Base-by-base conservation (phyloP, 2,888 invertebrate genomes). In the Onthophagus sagittarius region DNA sequence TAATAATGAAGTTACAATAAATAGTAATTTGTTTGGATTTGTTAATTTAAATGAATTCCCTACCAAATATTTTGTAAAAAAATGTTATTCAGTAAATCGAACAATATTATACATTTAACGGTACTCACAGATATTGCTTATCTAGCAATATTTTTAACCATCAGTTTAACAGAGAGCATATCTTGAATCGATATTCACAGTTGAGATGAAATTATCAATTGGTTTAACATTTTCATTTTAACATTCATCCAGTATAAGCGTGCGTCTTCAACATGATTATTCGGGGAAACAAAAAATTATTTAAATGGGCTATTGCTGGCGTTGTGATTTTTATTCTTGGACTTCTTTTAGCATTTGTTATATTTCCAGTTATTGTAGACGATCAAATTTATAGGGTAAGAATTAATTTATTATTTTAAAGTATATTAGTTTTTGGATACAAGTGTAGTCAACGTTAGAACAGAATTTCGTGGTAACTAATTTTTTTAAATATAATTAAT, bases 311-410 rank as follows among this genome's bases (percentile, higher is more conserved):
- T n/a, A n/a, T 67, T 5, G 23, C 67, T 67, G 67, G 67, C 5
- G 7, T 13, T 4, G 67, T 67, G 67, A 23, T 67, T 32, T 23
- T 67, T 5, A 11, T 67, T 23, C 15, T 67, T 31, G 67, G 67
- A 4, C 67, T 67, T 67, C 2, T 67, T 67, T 67, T 67, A 32
- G 67, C 67, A 23, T 67, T 67, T n/a, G 67, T 31, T 31, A 23
- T 23, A 6, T 67, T 67, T 32, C 67, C 67, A 67, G 7, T 23
- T 7, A 23, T 67, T 23, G 23, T 67, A n/a, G 7, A 15, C n/a
- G 67, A 67, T 23, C 23, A 23, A 67, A 67, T 67, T n/a, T 67
- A 67, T n/a, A 67, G 32, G 67, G 67, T 67, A 15, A 15, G 67
- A n/a, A 63, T 15, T 23, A 23, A 23, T 14, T 67, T 23, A 31